Evolutionary conservation across 2,797 vertebrate species (phyloP).

Genomic region (Bradypus variegatus): DNA sequence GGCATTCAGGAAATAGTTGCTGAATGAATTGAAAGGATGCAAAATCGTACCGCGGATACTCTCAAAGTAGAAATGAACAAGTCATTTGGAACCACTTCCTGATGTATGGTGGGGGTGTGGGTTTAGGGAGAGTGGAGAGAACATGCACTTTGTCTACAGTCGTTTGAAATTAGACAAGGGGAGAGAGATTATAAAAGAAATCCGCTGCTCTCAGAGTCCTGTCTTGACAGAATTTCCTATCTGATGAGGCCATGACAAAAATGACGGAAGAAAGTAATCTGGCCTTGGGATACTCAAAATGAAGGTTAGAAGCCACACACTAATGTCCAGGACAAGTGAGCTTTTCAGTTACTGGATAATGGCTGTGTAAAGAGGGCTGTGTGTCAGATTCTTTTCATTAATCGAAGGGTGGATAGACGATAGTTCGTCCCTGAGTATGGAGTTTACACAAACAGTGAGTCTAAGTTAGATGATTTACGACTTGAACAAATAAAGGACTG

Average conservation of each 20-base stretch:
- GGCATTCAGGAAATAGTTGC: background rate
- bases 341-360: conserved; percentile 48
- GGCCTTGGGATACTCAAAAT: conserved; percentile 25
- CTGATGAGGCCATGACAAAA: conserved; percentile 27
- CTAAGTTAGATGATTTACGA: conserved; percentile 49
- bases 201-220: conserved; percentile 29
- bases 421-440: conserved; percentile 39
- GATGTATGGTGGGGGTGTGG: background rate
- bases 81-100: conserved; percentile 37
- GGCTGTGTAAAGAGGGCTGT: background rate
- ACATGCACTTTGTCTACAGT: background rate
- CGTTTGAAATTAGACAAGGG: background rate
- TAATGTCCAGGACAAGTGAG: conserved; percentile 40
- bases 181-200: background rate
- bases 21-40: conserved; percentile 28
- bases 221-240: conserved; percentile 1
- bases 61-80: conserved; percentile 37
- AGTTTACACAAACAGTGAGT: conserved; percentile 26
- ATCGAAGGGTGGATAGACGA: conserved; percentile 47
- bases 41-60: background rate
- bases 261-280: conserved; percentile 19
- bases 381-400: conserved; percentile 40
- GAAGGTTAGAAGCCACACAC: conserved; percentile 25
- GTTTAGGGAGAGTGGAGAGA: background rate
- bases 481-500: conserved; percentile 52